Percentiles rank a stretch among this genome's conserved stretches.
phyloP scores from a whole-genome alignment of 2,888 invertebrate species.

The Masnerella sp. region DNA sequence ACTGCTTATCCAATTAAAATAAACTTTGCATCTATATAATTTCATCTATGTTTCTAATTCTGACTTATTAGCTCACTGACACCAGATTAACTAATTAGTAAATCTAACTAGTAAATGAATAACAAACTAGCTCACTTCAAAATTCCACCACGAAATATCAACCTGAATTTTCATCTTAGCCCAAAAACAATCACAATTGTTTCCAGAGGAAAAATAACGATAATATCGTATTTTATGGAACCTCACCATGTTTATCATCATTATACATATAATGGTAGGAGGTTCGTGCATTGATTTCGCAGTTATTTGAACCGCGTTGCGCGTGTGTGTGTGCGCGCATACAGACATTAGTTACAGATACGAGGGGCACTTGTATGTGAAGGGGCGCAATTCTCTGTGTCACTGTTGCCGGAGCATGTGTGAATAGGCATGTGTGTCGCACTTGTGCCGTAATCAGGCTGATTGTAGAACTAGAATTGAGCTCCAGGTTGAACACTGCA shows the following conservation, averaged over 20 bases:
- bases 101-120: too few species aligned
- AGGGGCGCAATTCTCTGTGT: slow-evolving; percentile 45
- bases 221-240: too few species aligned
- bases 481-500: slow-evolving; percentile 68
- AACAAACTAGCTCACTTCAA: too few species aligned
- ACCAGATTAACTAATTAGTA: too few species aligned
- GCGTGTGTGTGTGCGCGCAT: slow-evolving; percentile 16
- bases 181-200: too few species aligned
- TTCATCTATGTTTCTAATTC: too few species aligned
- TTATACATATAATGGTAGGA: slow-evolving; percentile 26
- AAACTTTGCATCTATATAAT: too few species aligned
- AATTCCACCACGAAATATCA: too few species aligned
- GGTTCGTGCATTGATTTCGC: slow-evolving; percentile 42
- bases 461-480: slow-evolving; percentile 71
- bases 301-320: slow-evolving; percentile 24
- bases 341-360: slow-evolving; percentile 31
- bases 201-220: too few species aligned
- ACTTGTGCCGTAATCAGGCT: slow-evolving; percentile 63
- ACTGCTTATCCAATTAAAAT: too few species aligned
- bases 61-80: too few species aligned
- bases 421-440: slow-evolving; percentile 63
- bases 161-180: too few species aligned
- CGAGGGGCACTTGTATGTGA: slow-evolving; percentile 39
- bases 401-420: slow-evolving; percentile 52
- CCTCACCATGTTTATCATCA: slow-evolving; percentile 28